A percentile compares a stretch with the other conserved stretches of the same genome.
phyloP scores from a whole-genome alignment of 2,888 invertebrate genomes.

The Polydrusus tereticollis region DNA sequence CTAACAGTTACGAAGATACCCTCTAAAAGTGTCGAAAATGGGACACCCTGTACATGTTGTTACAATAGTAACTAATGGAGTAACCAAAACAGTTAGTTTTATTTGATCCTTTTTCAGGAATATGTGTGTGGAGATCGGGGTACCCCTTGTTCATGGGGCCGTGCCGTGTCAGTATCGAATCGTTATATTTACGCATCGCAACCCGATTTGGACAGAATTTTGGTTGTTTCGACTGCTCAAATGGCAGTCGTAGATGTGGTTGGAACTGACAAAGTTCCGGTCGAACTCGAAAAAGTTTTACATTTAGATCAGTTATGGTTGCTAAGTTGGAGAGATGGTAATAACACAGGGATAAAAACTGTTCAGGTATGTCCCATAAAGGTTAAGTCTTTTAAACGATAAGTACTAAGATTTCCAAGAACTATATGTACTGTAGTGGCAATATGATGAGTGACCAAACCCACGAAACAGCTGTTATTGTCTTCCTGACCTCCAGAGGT shows the following conservation, averaged over 20 bases:
- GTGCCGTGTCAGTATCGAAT: slow-evolving; percentile 78
- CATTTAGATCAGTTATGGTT: slow-evolving; percentile 83
- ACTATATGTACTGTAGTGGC: too few species aligned
- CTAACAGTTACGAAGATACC: too few species aligned
- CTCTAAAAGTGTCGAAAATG: too few species aligned
- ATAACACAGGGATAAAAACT: slow-evolving; percentile 75
- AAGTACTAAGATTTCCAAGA: too few species aligned
- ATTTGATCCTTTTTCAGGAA: slow-evolving; percentile 66
- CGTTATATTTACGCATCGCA: slow-evolving; percentile 81
- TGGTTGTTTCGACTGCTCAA: slow-evolving; percentile 79
- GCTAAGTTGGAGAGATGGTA: slow-evolving; percentile 75
- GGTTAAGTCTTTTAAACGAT: not conserved
- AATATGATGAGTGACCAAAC: too few species aligned
- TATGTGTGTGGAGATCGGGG: slow-evolving; percentile 80
- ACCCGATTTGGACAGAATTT: slow-evolving; percentile 77
- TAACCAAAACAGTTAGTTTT: too few species aligned
- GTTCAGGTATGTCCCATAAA: slow-evolving; percentile 68
- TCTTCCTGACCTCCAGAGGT: too few species aligned
- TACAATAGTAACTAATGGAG: too few species aligned
- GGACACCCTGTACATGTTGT: too few species aligned
- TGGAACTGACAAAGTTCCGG: slow-evolving; percentile 79
- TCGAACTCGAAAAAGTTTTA: slow-evolving; percentile 77
- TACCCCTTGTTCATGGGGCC: slow-evolving; percentile 79
- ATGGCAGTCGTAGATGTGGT: slow-evolving; percentile 81
- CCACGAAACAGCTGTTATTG: too few species aligned